Evolutionary conservation across 1,140 invertebrate genomes (phyloP).

Genomic region (Philotrypesis tridentata): DNA sequence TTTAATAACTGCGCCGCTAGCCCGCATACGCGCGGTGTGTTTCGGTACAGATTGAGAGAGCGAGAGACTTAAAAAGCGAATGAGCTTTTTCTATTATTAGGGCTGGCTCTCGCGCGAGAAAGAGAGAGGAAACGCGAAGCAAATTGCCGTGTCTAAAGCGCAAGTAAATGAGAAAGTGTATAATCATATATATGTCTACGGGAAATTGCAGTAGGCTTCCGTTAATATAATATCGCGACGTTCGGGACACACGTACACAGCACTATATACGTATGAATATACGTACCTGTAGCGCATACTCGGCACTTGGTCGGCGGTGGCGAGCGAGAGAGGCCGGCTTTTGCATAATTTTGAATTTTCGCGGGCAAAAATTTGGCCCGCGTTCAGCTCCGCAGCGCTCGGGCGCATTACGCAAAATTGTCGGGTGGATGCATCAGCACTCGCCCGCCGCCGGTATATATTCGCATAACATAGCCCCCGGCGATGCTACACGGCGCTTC

Average conservation of each 20-base stretch:
- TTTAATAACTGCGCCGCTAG: not conserved
- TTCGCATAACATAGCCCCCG: not conserved
- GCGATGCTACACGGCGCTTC: not conserved
- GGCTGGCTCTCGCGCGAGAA: no score
- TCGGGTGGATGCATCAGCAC: not conserved
- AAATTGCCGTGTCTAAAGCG: conserved; percentile 26
- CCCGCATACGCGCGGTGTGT: no score
- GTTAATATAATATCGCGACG: conserved; percentile 22
- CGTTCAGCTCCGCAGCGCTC: no score
- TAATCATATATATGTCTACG: conserved; percentile 9
- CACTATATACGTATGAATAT: no score
- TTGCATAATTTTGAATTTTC: conserved; percentile 20
- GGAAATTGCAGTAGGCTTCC: conserved; percentile 32
- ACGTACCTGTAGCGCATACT: no score
- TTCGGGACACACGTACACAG: not conserved
- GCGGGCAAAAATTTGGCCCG: not conserved
- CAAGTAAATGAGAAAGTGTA: conserved; percentile 38
- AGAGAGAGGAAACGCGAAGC: no score
- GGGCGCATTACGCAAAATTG: not conserved
- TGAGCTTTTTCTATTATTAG: conserved; percentile 22
- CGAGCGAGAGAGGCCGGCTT: no score
- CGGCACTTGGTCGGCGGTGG: no score
- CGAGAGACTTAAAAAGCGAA: conserved; percentile 6
- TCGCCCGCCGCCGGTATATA: not conserved
- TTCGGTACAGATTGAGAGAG: no score